Evolutionary conservation across 92 coral and sea anemone genomes (phyloP).

Genomic region (Meandrina meandrites): DNA sequence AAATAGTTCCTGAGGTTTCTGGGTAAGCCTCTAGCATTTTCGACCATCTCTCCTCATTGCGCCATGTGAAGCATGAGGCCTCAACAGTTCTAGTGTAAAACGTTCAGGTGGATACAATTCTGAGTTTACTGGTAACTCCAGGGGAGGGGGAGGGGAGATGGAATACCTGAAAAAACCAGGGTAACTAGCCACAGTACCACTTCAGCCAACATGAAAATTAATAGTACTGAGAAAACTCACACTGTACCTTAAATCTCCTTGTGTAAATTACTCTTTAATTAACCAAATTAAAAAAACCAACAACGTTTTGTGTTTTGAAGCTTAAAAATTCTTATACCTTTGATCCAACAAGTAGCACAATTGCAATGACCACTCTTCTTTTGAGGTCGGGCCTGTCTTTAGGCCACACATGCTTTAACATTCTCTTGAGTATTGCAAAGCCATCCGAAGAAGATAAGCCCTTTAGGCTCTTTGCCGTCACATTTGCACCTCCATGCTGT

Average conservation of each 20-base stretch:
- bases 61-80: too few species aligned
- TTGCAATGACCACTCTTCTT: slow-evolving; percentile 86
- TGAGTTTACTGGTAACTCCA: neutral
- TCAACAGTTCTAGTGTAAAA: neutral
- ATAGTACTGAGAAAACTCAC: too few species aligned
- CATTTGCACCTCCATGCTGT: slow-evolving; percentile 56
- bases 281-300: too few species aligned
- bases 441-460: slow-evolving; percentile 51
- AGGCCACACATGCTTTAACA: slow-evolving; percentile 99
- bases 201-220: neutral
- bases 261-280: too few species aligned
- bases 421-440: slow-evolving; percentile 76
- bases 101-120: neutral
- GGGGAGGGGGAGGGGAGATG: neutral
- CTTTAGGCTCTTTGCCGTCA: slow-evolving; percentile 61
- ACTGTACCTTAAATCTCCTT: neutral
- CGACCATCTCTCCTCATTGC: too few species aligned
- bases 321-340: slow-evolving; percentile 59
- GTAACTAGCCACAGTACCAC: neutral
- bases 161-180: neutral
- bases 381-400: slow-evolving; percentile 93
- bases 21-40: neutral
- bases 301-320: too few species aligned
- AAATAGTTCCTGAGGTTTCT: neutral
- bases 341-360: slow-evolving; percentile 82